Percentiles rank a stretch among this genome's conserved stretches.
phyloP scores from a whole-genome alignment of 37 sponge, comb jelly and placozoan genomes.

The Aplysina aerophoba region DNA sequence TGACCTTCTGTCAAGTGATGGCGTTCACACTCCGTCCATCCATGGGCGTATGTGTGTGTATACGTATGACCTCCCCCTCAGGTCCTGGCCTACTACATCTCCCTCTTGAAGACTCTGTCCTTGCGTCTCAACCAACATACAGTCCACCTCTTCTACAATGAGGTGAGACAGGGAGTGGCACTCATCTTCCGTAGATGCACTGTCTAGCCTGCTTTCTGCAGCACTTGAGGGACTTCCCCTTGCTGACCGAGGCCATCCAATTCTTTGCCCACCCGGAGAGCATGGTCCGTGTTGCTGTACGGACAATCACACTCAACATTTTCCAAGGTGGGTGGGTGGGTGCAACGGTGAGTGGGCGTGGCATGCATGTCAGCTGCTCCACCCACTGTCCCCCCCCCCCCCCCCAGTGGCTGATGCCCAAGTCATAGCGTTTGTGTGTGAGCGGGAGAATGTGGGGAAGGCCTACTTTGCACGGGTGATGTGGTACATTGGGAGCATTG shows the following conservation, averaged over 20 bases:
- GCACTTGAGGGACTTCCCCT: conserved; percentile 96
- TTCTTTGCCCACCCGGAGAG: conserved; percentile 98
- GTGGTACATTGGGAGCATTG: conserved; percentile 36
- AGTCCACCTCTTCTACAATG: conserved; percentile 99
- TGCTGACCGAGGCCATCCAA: conserved; percentile 98
- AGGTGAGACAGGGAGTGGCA: conserved; percentile 58
- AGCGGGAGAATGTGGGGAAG: neutral
- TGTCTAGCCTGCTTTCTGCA: conserved; percentile 23
- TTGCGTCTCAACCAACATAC: conserved; percentile 95
- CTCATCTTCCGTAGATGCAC: neutral
- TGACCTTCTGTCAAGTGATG: too few relatives aligned
- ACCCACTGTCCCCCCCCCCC: neutral
- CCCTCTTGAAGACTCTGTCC: conserved; percentile 98
- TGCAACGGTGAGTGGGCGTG: neutral
- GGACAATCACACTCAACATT: conserved; percentile 97
- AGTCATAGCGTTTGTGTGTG: conserved; percentile 20
- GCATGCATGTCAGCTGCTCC: neutral
- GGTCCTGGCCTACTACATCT: conserved; percentile 97
- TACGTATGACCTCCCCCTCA: neutral
- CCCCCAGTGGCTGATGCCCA: neutral
- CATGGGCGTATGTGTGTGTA: too few relatives aligned
- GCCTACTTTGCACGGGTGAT: neutral
- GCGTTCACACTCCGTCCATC: too few relatives aligned
- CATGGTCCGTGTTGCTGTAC: conserved; percentile 98
- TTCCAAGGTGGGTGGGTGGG: conserved; percentile 64